Evolutionary conservation across 2,113 vertebrate genomes (phyloP).

Genomic region (Notarius quadriscutis): DNA sequence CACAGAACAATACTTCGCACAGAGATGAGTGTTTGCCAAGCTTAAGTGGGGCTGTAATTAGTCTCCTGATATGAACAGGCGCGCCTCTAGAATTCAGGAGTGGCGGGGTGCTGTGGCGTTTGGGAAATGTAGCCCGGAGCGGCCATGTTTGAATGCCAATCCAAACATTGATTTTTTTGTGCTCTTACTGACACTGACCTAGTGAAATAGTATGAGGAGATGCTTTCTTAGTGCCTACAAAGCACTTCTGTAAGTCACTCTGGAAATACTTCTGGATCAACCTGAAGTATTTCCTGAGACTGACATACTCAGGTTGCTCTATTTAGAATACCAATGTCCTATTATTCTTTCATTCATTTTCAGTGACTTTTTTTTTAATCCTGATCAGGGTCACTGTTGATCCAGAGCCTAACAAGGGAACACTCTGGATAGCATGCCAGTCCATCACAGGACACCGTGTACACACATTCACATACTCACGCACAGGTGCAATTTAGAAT

Average conservation of each 20-base stretch:
- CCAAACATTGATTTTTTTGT: too few relatives aligned
- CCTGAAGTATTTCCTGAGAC: neutral
- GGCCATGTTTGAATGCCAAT: too few relatives aligned
- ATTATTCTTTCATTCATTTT: neutral
- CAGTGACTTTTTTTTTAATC: neutral
- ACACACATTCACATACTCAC: neutral
- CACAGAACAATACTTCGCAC: too few relatives aligned
- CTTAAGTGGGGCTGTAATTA: too few relatives aligned
- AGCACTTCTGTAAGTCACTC: neutral
- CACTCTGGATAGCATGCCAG: neutral
- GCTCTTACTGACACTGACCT: neutral
- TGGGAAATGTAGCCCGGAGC: too few relatives aligned
- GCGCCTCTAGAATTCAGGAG: too few relatives aligned
- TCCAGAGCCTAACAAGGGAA: neutral
- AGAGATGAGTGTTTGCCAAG: too few relatives aligned
- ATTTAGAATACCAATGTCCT: neutral
- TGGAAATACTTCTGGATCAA: neutral
- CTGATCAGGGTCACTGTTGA: neutral
- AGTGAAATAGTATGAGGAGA: neutral
- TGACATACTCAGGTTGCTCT: neutral
- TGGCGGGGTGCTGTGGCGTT: too few relatives aligned
- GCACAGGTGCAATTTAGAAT: neutral
- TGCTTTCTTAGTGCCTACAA: neutral
- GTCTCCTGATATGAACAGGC: too few relatives aligned
- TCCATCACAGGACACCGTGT: neutral